Conservation (phyloP, 2,797 vertebrate species). For the Sebastolobus alascanus region DNA sequence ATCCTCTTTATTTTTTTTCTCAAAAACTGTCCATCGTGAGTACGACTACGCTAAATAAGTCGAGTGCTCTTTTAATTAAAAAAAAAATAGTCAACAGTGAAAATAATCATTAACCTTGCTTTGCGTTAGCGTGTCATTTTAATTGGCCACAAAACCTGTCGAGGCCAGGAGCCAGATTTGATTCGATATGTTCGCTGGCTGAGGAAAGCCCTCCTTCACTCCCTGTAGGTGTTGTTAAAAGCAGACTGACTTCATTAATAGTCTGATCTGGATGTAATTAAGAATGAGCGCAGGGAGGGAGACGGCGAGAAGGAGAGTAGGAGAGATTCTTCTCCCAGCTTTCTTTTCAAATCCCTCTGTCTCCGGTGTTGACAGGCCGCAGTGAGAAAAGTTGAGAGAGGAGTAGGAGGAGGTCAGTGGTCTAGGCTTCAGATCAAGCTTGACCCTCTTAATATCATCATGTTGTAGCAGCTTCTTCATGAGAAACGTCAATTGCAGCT, state of each 20-base stretch:
- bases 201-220: conserved; percentile 66
- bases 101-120: conserved; percentile 24
- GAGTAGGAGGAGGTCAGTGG: conserved; percentile 33
- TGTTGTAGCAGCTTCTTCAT: conserved; percentile 42
- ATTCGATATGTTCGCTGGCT: conserved; percentile 59
- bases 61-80: background rate
- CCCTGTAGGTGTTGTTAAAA: conserved; percentile 79
- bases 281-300: conserved; percentile 59
- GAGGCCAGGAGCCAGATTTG: conserved; percentile 50
- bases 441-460: conserved; percentile 40
- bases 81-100: background rate
- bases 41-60: background rate
- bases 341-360: conserved; percentile 55
- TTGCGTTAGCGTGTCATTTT: conserved; percentile 38
- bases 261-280: conserved; percentile 84
- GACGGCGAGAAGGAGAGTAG: conserved; percentile 20
- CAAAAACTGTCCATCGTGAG: background rate
- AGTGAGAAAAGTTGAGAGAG: conserved; percentile 20
- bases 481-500: conserved; percentile 57
- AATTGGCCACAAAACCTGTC: conserved; percentile 56
- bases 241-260: conserved; percentile 77
- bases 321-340: conserved; percentile 25
- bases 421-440: conserved; percentile 41
- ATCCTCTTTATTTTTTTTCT: background rate
- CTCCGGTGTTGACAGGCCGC: conserved; percentile 50